Evolutionary conservation across 2,888 invertebrate genomes (phyloP), one percentile per base, ranked within the genome.

Genomic region (Prosopocoilus inquinatus): DNA sequence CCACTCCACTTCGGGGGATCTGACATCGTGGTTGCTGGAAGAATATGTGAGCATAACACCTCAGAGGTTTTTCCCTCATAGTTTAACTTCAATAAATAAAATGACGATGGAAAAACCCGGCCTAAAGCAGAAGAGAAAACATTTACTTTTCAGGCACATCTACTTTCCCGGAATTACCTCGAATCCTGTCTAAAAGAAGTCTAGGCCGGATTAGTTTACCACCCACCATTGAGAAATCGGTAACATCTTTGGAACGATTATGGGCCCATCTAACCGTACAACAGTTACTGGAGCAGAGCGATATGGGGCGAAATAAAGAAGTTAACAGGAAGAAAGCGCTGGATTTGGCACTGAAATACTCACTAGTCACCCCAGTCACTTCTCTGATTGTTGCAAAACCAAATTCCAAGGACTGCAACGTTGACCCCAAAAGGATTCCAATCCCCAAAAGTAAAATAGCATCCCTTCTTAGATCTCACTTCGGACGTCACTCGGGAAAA

Each of bases 191-290:
- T n/a, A 56, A 51, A 15, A 64, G 67, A 1, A 55, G 53, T 11
- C 43, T 59, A 3, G 73, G 73, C 12, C 63, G 65, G 2, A 59
- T 68, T 9, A 60, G 67, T 55, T 66, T 75, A 12, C 61, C 60
- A 44, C 73, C 75, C 0, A 63, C 61, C 38, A 56, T 73, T 5
- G 61, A 67, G 52, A 62, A 63, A 49, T 63, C 71, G 51, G 63
- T 74, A 3, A 72, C 71, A 0, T 64, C 66, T 41, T 61, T 76
- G 45, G 76, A 76, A 66, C 62, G 73, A 53, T 59, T 87, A 47
- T 88, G 87, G 86, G 86, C 87, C 1, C 87, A 87, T 70, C 76
- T 86, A 62, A 85, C 83, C 35, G 82, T 88, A 53, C 82, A 83
- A 60, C 85, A 87, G 67, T 75, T 87, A 53, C 71, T 88, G 45